phyloP scores from a whole-genome alignment of 2,113 vertebrate species.

The Seriola rivoliana region DNA sequence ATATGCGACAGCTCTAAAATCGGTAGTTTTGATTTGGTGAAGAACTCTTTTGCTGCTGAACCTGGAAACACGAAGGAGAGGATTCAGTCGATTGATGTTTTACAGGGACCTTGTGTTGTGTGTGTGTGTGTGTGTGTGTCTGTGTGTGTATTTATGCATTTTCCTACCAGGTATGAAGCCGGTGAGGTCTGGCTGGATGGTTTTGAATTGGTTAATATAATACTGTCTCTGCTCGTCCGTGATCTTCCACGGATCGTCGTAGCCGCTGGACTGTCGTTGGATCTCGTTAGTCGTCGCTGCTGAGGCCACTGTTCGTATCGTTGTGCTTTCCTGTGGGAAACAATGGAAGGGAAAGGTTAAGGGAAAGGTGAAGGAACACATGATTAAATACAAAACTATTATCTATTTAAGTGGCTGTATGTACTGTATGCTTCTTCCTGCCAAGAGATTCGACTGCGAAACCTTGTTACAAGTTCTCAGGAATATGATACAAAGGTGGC shows the following conservation, averaged over 20 bases:
- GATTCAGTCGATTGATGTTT: not conserved
- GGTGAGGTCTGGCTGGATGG: slow-evolving; percentile 97
- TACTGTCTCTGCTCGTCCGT: slow-evolving; percentile 99
- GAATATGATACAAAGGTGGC: not conserved
- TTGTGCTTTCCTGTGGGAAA: slow-evolving; percentile 85
- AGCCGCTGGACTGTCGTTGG: slow-evolving; percentile 97
- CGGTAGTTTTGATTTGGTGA: slow-evolving; percentile 98
- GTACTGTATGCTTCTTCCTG: no score
- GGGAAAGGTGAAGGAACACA: not conserved
- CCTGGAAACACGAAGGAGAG: slow-evolving; percentile 80
- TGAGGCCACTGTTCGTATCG: slow-evolving; percentile 93
- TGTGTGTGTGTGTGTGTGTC: no score
- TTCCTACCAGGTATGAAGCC: slow-evolving; percentile 97
- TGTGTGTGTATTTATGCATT: not conserved
- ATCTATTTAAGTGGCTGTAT: no score
- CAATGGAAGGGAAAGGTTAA: not conserved
- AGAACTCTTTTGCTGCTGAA: slow-evolving; percentile 99
- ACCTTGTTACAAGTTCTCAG: not conserved
- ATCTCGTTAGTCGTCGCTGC: slow-evolving; percentile 94
- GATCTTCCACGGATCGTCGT: slow-evolving; percentile 99
- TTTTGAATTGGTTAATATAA: slow-evolving; percentile 99
- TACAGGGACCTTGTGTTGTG: not conserved
- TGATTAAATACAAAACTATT: not conserved
- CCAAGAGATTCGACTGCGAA: not conserved
- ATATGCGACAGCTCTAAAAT: slow-evolving; percentile 99